Base-by-base conservation (phyloP, 1,140 invertebrate genomes). In the Sycophaga agraensis region DNA sequence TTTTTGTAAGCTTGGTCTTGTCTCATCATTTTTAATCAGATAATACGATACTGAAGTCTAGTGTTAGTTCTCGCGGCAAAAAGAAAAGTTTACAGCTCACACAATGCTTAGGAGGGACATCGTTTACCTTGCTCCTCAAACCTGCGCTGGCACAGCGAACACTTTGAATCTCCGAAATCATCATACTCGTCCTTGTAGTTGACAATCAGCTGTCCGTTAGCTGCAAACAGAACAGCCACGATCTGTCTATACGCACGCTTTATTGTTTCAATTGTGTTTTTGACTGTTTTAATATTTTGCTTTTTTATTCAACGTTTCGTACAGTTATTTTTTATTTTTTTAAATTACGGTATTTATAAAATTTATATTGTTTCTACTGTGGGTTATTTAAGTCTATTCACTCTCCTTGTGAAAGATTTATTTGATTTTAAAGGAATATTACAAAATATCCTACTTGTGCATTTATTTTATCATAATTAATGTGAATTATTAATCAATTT, bases 81-180 rank as follows among this genome's bases (percentile, higher is more conserved):
- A n/a, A n/a, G 43, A 4, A 35, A 49, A 19, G 43, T n/a, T 16
- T 12, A 49, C 22, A 59, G 39, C 28, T 59, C 57, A 59, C 57
- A 59, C 46, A 59, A 50, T 59, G 46, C 14, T 50, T 59, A 50
- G 53, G 54, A 59, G 60, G n/a, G n/a, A n/a, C n/a, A 39, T 59
- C 59, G 56, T 78, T 82, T 87, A 88, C 86, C 86, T 88, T 87
- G 86, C 82, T 87, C 84, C 78, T 88, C 86, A 86, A 88, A 88
- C 73, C 86, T 86, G 82, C 86, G 86, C 82, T 88, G 87, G 83
- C 87, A 88, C 82, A 89, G 85, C 82, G 84, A 86, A 77, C 83
- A 87, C 82, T 83, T 87, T 67, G 74, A 77, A 68, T 75, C 78
- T 61, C 77, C 77, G 48, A 74, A 80, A 68, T 79, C 85, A 78